Conservation (phyloP, 2,797 vertebrate species). For the Silurus aristotelis region DNA sequence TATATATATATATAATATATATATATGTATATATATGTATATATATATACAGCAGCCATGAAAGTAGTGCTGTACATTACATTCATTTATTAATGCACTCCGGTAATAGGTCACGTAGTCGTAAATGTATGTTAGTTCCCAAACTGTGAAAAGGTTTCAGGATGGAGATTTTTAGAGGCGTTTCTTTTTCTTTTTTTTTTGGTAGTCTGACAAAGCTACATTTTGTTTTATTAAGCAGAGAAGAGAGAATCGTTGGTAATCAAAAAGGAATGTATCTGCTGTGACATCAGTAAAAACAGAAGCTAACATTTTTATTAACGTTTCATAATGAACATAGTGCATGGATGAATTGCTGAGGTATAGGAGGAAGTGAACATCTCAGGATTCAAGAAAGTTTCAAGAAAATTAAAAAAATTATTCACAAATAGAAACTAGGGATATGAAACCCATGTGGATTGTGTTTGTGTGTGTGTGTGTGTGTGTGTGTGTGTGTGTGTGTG, state of each 20-base stretch:
- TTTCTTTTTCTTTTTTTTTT: not conserved
- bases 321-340: not conserved
- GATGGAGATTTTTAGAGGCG: not conserved
- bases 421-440: too few species aligned
- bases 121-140: not conserved
- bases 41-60: not conserved
- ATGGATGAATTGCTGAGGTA: not conserved
- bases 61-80: not conserved
- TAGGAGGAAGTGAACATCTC: not conserved
- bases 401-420: too few species aligned
- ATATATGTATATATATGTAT: too few species aligned
- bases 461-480: not conserved
- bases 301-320: not conserved
- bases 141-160: not conserved
- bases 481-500: not conserved
- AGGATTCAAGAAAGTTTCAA: not conserved
- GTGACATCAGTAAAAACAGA: too few species aligned
- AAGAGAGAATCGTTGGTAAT: not conserved
- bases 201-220: too few species aligned
- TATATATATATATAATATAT: too few species aligned
- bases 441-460: not conserved
- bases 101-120: not conserved
- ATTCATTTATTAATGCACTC: not conserved
- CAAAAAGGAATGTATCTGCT: not conserved
- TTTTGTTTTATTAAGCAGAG: not conserved